phyloP scores from a whole-genome alignment of 2,797 vertebrate species.

The Anableps anableps region DNA sequence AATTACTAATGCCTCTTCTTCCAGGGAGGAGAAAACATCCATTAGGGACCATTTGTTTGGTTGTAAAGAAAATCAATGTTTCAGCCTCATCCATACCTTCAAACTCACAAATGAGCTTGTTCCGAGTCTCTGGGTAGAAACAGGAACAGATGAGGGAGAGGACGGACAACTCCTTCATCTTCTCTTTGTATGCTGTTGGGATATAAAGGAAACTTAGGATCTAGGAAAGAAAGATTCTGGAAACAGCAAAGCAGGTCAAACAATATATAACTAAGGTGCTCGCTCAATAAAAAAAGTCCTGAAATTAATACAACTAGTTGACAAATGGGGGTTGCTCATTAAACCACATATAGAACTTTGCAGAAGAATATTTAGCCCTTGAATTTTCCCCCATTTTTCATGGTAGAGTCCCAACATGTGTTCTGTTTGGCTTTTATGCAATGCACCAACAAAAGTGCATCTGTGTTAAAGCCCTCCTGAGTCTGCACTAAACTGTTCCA shows the following conservation, averaged over 20 bases:
- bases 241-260: constrained; percentile 10
- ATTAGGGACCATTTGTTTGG: not conserved
- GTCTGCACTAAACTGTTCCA: not conserved
- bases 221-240: constrained; percentile 3
- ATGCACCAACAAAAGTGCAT: not conserved
- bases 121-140: constrained; percentile 94
- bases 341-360: not conserved
- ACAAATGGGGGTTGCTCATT: not conserved
- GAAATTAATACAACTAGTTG: not conserved
- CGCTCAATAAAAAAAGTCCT: not conserved
- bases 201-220: constrained; percentile 21
- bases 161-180: constrained; percentile 99
- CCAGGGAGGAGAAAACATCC: constrained; percentile 7
- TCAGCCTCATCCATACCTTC: constrained; percentile 82
- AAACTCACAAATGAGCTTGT: constrained; percentile 91
- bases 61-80: constrained; percentile 21
- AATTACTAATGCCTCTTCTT: constrained; percentile 8
- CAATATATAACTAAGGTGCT: not conserved
- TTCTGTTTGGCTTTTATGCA: not conserved
- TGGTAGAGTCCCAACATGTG: not conserved
- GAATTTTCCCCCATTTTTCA: not conserved
- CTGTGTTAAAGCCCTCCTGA: not conserved
- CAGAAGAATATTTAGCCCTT: not conserved
- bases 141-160: constrained; percentile 98
- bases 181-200: constrained; percentile 96